phyloP scores from a whole-genome alignment of 2,888 invertebrate genomes.

The Idaea biselata region DNA sequence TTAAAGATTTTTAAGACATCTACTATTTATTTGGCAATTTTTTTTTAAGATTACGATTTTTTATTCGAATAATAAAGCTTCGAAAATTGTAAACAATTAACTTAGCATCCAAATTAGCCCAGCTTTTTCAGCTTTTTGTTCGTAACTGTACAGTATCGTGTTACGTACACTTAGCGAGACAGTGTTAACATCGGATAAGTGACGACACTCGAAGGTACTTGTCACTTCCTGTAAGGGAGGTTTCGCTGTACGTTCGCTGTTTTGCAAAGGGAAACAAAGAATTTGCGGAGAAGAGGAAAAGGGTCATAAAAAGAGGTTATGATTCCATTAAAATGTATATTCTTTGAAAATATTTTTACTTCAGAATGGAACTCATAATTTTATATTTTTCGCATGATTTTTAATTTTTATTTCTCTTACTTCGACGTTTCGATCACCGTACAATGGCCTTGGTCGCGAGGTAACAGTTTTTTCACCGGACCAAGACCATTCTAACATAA shows the following conservation, averaged over 20 bases:
- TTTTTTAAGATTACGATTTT: too few relatives aligned
- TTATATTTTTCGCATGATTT: too few relatives aligned
- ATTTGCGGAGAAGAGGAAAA: background rate
- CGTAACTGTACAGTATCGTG: background rate
- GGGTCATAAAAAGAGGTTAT: conserved; percentile 1
- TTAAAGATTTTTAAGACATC: too few relatives aligned
- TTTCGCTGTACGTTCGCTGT: background rate
- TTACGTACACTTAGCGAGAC: conserved; percentile 1
- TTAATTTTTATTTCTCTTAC: too few relatives aligned
- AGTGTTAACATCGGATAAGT: conserved; percentile 5
- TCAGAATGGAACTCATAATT: too few relatives aligned
- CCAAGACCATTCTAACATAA: too few relatives aligned
- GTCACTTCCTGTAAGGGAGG: conserved; percentile 15
- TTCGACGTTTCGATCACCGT: too few relatives aligned
- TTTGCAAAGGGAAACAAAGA: conserved; percentile 1
- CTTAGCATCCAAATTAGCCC: background rate
- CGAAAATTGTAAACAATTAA: conserved; percentile 33
- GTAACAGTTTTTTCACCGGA: too few relatives aligned
- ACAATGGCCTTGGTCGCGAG: too few relatives aligned
- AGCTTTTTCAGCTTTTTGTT: background rate
- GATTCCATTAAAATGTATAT: background rate
- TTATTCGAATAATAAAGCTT: too few relatives aligned
- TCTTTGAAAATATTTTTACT: too few relatives aligned
- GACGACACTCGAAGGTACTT: conserved; percentile 10
- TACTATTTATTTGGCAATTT: too few relatives aligned